Percentiles rank a stretch among this genome's conserved stretches.
These are phyloP conservation scores for Papilio dardanus DNA, from an alignment of 1,140 invertebrate species.

Conservation along the genomic window DNA sequence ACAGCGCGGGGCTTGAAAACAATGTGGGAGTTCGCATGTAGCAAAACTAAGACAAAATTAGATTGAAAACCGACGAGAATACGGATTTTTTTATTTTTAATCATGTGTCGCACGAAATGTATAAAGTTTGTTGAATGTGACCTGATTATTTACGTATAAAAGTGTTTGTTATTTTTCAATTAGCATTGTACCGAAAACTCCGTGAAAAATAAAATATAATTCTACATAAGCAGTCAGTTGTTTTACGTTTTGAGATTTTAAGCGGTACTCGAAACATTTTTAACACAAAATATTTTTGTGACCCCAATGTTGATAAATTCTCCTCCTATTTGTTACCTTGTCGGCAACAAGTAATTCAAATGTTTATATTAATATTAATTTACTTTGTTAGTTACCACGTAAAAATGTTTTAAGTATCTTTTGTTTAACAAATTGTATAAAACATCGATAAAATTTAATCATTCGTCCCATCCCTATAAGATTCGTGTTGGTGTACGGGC, in stretches of 20 bases:
- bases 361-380: too few relatives aligned
- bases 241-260: background rate
- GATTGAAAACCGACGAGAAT: background rate
- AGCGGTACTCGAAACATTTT: background rate
- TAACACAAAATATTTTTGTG: constrained; percentile 4
- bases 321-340: background rate
- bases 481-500: constrained; percentile 1
- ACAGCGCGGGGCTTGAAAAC: background rate
- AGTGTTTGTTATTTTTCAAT: background rate
- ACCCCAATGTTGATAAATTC: background rate
- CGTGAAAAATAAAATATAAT: background rate
- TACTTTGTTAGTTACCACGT: too few relatives aligned
- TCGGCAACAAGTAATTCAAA: background rate
- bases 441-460: constrained; percentile 9
- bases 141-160: background rate
- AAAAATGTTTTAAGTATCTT: background rate
- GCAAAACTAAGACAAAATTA: background rate
- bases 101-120: background rate
- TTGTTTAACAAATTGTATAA: background rate
- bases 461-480: background rate
- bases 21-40: background rate
- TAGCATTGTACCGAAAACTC: background rate
- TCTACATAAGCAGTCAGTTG: background rate
- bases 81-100: background rate
- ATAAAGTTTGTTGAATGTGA: background rate